These are phyloP conservation scores for Gonocerus acuteangulatus DNA, from an alignment of 2,888 invertebrate species.

Conservation along the genomic window DNA sequence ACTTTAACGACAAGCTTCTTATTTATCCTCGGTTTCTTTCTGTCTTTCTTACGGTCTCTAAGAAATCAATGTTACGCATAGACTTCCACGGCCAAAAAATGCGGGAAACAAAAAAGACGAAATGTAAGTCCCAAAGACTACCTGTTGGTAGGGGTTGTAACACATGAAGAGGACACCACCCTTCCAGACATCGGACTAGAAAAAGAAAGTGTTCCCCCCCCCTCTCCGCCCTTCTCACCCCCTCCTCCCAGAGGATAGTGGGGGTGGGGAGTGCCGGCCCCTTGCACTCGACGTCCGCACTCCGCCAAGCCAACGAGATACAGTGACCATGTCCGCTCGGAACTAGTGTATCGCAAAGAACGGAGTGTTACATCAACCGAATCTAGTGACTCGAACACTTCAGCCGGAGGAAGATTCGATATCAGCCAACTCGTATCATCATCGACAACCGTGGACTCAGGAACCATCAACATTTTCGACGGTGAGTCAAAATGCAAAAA, in stretches of 20 bases:
- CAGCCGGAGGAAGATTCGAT: too few relatives aligned
- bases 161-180: neutral
- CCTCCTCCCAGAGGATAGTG: neutral
- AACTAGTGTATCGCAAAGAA: too few relatives aligned
- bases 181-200: neutral
- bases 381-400: too few relatives aligned
- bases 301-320: neutral
- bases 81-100: too few relatives aligned
- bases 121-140: neutral
- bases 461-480: constrained; percentile 28
- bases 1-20: too few relatives aligned
- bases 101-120: too few relatives aligned
- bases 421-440: neutral
- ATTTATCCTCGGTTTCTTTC: too few relatives aligned
- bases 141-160: neutral
- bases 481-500: constrained; percentile 11
- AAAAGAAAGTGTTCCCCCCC: neutral
- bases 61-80: too few relatives aligned
- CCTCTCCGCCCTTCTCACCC: neutral
- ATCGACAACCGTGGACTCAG: constrained; percentile 25
- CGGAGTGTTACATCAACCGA: too few relatives aligned
- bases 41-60: too few relatives aligned
- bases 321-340: constrained; percentile 16
- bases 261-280: constrained; percentile 15
- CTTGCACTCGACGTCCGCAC: constrained; percentile 15